Conservation (phyloP, 2,113 vertebrate genomes). For the Syrmaticus mikado region DNA sequence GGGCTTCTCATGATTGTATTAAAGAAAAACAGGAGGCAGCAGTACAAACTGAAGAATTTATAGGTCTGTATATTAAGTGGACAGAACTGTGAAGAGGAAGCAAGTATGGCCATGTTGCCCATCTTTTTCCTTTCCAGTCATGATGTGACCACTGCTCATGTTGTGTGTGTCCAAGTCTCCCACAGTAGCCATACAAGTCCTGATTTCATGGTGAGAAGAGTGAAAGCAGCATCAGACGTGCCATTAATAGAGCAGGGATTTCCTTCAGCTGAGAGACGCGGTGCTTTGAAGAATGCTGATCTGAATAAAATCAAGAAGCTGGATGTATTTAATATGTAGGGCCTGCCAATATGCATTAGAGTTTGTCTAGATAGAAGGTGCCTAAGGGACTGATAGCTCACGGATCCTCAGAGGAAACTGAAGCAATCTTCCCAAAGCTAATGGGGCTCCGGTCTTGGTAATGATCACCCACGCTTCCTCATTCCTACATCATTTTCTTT, state of each 20-base stretch:
- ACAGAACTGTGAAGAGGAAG: background rate
- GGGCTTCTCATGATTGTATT: background rate
- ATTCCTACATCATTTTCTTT: background rate
- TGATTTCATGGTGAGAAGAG: slow-evolving; percentile 14
- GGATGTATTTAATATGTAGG: slow-evolving; percentile 42
- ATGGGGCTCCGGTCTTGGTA: background rate
- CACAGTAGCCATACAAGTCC: background rate
- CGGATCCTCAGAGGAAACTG: background rate
- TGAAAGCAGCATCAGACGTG: background rate
- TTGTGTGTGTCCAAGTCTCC: background rate
- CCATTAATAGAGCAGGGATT: slow-evolving; percentile 29
- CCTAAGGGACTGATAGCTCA: slow-evolving; percentile 35
- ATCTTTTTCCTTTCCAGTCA: background rate
- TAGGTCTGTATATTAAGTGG: background rate
- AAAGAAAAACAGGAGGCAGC: background rate
- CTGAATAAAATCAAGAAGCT: slow-evolving; percentile 50
- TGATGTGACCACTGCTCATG: background rate
- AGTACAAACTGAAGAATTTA: background rate
- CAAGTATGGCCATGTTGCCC: background rate
- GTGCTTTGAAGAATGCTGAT: slow-evolving; percentile 56
- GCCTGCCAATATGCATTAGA: slow-evolving; percentile 61
- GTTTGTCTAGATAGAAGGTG: slow-evolving; percentile 11
- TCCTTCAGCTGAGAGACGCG: background rate
- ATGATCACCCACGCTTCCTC: background rate
- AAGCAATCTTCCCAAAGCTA: background rate